phyloP scores from a whole-genome alignment of 1,140 invertebrate genomes.

The Hyles vespertilio region DNA sequence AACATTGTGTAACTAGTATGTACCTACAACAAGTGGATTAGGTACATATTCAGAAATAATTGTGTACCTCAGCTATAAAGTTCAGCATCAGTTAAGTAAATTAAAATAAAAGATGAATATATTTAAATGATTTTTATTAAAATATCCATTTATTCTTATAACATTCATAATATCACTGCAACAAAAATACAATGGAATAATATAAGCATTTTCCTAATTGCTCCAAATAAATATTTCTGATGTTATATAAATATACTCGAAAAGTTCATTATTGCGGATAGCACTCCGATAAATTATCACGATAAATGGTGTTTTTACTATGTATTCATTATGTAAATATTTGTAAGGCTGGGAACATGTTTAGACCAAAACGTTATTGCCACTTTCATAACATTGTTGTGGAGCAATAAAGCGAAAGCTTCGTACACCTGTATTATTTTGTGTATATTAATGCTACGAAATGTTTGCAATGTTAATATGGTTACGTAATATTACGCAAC shows the following conservation, averaged over 20 bases:
- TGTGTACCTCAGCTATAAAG: not conserved
- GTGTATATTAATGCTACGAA: too few species aligned
- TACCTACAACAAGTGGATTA: too few species aligned
- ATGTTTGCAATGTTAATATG: too few species aligned
- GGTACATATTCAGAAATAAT: not conserved
- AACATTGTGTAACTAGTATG: too few species aligned
- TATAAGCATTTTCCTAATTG: constrained; percentile 69
- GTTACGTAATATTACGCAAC: too few species aligned
- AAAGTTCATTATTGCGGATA: constrained; percentile 8
- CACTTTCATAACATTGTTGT: too few species aligned
- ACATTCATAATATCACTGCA: constrained; percentile 75
- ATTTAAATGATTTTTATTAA: constrained; percentile 75
- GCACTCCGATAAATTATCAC: not conserved
- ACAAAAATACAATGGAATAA: constrained; percentile 74
- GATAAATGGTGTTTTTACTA: too few species aligned
- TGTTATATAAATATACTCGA: constrained; percentile 10
- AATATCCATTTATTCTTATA: constrained; percentile 76
- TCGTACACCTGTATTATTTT: too few species aligned
- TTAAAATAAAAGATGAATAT: constrained; percentile 52
- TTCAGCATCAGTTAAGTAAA: not conserved
- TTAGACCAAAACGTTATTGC: too few species aligned
- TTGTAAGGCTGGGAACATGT: too few species aligned
- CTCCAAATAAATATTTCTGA: constrained; percentile 64
- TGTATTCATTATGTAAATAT: too few species aligned
- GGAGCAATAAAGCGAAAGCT: too few species aligned